Percentiles rank a stretch among this genome's conserved stretches.
These are phyloP conservation scores for Cisticola juncidis DNA, from an alignment of 2,113 vertebrate genomes.

Conservation along the genomic window DNA sequence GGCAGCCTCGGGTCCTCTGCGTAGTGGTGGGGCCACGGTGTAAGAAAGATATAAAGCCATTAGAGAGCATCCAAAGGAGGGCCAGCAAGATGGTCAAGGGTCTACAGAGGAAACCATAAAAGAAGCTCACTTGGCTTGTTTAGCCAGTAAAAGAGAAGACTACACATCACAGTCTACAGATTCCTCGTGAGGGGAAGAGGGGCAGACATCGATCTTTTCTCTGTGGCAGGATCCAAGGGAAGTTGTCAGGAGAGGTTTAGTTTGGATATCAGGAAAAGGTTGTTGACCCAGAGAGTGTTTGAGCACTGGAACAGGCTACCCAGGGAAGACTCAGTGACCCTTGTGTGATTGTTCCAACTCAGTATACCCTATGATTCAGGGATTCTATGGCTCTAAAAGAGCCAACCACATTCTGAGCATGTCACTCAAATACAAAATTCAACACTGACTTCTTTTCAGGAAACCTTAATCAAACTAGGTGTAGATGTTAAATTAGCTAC, in stretches of 20 bases:
- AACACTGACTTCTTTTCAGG: background rate
- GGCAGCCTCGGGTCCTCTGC: accelerated
- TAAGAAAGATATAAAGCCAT: background rate
- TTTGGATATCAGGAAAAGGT: background rate
- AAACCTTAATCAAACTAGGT: background rate
- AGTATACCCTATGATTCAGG: background rate
- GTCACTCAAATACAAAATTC: background rate
- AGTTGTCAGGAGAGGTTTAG: background rate
- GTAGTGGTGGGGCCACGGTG: background rate
- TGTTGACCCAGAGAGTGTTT: accelerated
- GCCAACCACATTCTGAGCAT: background rate
- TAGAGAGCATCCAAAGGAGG: background rate
- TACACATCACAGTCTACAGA: no score
- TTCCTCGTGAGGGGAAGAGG: background rate
- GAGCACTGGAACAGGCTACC: background rate
- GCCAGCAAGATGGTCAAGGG: background rate
- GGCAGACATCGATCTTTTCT: background rate
- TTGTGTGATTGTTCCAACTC: background rate
- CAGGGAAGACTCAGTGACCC: background rate
- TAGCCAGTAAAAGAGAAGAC: background rate
- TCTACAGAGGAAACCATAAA: background rate
- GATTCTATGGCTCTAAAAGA: background rate
- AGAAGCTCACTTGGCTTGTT: background rate
- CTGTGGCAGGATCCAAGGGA: background rate
- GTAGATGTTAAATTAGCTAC: background rate